Evolutionary conservation across 2,113 vertebrate genomes (phyloP).

Genomic region (Tinamus guttatus): DNA sequence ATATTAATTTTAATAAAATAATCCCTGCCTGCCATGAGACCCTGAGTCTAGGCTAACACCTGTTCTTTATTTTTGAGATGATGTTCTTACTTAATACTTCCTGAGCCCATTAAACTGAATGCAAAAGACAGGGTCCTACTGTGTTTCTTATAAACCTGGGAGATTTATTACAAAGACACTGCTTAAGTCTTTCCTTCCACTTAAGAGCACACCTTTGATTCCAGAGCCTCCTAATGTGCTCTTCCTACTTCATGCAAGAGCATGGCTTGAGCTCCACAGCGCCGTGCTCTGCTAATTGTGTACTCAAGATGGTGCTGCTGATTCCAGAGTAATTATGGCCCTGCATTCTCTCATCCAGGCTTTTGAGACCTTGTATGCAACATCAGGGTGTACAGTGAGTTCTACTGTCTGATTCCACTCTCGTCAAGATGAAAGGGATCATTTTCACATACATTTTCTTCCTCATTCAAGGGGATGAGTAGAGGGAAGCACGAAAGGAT

Average conservation of each 20-base stretch:
- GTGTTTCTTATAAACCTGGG: not conserved
- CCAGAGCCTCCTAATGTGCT: not conserved
- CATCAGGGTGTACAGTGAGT: not conserved
- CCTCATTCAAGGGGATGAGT: not conserved
- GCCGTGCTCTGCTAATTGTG: accelerated
- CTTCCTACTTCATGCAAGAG: not conserved
- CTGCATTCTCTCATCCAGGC: accelerated
- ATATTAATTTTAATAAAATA: slow-evolving; percentile 67
- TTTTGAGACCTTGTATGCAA: accelerated
- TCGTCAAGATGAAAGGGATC: not conserved
- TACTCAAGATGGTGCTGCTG: not conserved
- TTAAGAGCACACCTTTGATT: not conserved
- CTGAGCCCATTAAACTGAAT: slow-evolving; percentile 29
- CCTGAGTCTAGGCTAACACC: slow-evolving; percentile 49
- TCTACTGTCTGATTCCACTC: not conserved
- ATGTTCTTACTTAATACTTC: not conserved
- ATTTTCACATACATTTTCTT: not conserved
- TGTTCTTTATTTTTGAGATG: slow-evolving; percentile 16
- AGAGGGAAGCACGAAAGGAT: not conserved
- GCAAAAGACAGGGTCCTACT: not conserved
- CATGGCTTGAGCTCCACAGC: accelerated
- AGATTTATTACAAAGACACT: not conserved
- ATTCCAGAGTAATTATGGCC: accelerated
- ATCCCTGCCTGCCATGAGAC: not conserved
- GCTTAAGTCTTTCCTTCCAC: not conserved